Percentiles rank a stretch among this genome's conserved stretches.
Conservation (phyloP, 1,140 invertebrate genomes). For the Cephus cinctus region DNA sequence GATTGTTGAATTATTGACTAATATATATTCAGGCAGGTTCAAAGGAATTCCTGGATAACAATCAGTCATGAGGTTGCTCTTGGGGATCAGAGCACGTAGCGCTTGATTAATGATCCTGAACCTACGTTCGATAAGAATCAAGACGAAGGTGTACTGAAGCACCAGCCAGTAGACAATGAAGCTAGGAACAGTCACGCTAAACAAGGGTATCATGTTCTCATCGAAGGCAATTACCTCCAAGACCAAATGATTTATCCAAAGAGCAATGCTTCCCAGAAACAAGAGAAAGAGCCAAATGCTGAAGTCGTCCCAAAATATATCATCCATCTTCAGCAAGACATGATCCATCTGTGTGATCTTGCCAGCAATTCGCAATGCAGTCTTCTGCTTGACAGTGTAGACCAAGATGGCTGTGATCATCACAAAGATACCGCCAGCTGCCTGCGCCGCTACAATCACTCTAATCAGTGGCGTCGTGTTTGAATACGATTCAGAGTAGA, state of each 20-base stretch:
- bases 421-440: background rate
- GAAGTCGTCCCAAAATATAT: background rate
- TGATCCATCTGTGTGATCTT: background rate
- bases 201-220: background rate
- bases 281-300: background rate
- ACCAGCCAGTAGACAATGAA: constrained; percentile 2
- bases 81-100: too few species aligned
- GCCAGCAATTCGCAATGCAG: constrained; percentile 9
- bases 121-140: background rate
- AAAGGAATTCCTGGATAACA: too few species aligned
- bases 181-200: background rate
- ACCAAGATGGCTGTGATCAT: constrained; percentile 2
- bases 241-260: background rate
- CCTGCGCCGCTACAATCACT: constrained; percentile 7
- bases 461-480: constrained; percentile 1
- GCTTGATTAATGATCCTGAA: constrained; percentile 12
- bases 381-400: constrained; percentile 7
- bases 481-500: background rate
- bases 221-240: background rate
- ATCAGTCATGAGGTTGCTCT: too few species aligned
- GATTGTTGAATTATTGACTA: too few species aligned
- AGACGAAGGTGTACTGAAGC: constrained; percentile 17
- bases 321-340: background rate
- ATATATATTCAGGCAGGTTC: too few species aligned
- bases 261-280: background rate